Conservation (phyloP, 2,797 vertebrate species). For the Rhabdophis nuchalis region DNA sequence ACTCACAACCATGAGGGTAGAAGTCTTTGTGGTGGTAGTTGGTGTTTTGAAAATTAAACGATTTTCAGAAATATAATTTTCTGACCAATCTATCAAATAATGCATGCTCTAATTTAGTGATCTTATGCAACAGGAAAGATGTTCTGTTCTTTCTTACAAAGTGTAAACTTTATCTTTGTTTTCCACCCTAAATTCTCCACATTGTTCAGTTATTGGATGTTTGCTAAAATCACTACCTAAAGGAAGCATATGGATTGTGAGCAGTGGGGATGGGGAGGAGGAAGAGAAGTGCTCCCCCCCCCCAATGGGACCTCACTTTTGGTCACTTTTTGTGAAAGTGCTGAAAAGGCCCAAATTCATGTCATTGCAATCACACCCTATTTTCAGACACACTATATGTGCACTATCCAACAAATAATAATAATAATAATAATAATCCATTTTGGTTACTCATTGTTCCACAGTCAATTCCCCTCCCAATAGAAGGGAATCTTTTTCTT, state of each 20-base stretch:
- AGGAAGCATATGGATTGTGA: slow-evolving; percentile 19
- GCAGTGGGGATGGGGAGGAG: neutral
- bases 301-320: neutral
- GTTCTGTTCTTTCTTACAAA: neutral
- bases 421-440: neutral
- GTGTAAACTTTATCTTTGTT: neutral
- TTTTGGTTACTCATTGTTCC: neutral
- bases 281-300: neutral
- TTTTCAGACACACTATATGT: neutral
- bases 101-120: neutral
- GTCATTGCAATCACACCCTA: neutral
- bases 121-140: neutral
- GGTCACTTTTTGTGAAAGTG: neutral
- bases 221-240: neutral
- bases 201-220: neutral
- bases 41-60: neutral
- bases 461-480: neutral
- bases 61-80: neutral
- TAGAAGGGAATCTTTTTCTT: neutral
- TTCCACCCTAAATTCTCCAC: neutral
- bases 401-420: neutral
- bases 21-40: neutral
- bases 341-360: neutral
- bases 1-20: neutral
- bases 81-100: neutral